phyloP scores from a whole-genome alignment of 1,140 invertebrate species.

The Cylas formicarius region DNA sequence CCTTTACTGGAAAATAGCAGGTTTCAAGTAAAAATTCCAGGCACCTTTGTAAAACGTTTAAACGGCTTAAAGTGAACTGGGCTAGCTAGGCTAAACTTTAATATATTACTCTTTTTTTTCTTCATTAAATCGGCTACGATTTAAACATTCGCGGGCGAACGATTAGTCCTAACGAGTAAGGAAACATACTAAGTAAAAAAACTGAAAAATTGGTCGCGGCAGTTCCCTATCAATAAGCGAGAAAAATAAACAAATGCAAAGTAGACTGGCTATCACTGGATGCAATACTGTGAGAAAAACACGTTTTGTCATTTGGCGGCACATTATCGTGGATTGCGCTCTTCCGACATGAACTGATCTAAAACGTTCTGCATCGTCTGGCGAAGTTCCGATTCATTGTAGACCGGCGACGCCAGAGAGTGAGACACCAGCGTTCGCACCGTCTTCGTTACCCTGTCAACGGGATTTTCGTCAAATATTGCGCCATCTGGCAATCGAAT shows the following conservation, averaged over 20 bases:
- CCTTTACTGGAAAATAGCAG: constrained; percentile 10
- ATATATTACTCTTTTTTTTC: constrained; percentile 1
- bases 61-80: constrained; percentile 10
- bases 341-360: constrained; percentile 50
- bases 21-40: constrained; percentile 20
- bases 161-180: neutral
- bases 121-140: constrained; percentile 5
- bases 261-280: constrained; percentile 2
- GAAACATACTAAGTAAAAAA: constrained; percentile 4
- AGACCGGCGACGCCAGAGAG: constrained; percentile 32
- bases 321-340: constrained; percentile 35
- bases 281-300: too few species aligned
- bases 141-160: neutral
- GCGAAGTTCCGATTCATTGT: constrained; percentile 40
- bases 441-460: constrained; percentile 46
- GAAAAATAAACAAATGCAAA: constrained; percentile 7
- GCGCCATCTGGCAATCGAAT: neutral
- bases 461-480: constrained; percentile 7
- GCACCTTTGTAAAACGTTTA: constrained; percentile 10
- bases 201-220: constrained; percentile 8
- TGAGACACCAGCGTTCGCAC: constrained; percentile 44
- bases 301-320: too few species aligned
- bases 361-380: constrained; percentile 50
- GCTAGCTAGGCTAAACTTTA: constrained; percentile 7
- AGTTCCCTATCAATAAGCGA: constrained; percentile 2